Evolutionary conservation across 2,888 invertebrate species (phyloP).

Genomic region (Eupithecia abbreviata): DNA sequence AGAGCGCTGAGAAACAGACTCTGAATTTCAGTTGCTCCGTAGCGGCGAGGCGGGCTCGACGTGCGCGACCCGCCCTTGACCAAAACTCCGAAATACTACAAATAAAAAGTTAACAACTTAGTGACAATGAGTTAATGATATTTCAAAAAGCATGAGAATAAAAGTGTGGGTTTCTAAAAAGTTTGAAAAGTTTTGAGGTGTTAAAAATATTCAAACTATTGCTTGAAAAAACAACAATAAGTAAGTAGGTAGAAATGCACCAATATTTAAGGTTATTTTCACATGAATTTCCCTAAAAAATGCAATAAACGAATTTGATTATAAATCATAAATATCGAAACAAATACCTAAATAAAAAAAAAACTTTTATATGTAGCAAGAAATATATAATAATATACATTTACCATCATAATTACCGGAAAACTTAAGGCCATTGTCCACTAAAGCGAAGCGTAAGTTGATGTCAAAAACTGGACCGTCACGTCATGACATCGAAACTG

Average conservation of each 20-base stretch:
- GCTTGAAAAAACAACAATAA: not conserved
- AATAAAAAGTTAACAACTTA: not conserved
- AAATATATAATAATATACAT: too few species aligned
- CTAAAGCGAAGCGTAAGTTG: not conserved
- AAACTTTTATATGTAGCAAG: not conserved
- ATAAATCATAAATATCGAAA: not conserved
- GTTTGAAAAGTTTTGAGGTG: not conserved
- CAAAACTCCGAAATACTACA: not conserved
- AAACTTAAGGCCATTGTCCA: not conserved
- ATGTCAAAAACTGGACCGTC: not conserved
- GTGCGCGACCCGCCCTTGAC: not conserved
- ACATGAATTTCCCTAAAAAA: not conserved
- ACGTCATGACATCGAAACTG: not conserved
- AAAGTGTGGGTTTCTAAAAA: not conserved
- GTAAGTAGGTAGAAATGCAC: not conserved
- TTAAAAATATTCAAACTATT: not conserved
- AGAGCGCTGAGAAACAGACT: not conserved
- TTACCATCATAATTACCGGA: too few species aligned
- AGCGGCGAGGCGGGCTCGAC: not conserved
- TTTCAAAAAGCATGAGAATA: not conserved
- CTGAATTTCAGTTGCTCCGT: conserved; percentile 3
- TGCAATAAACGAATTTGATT: not conserved
- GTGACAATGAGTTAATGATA: not conserved
- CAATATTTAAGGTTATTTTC: not conserved
- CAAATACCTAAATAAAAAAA: not conserved